These are phyloP conservation scores for Vidua chalybeata DNA, from an alignment of 2,113 vertebrate genomes.

Conservation along the genomic window DNA sequence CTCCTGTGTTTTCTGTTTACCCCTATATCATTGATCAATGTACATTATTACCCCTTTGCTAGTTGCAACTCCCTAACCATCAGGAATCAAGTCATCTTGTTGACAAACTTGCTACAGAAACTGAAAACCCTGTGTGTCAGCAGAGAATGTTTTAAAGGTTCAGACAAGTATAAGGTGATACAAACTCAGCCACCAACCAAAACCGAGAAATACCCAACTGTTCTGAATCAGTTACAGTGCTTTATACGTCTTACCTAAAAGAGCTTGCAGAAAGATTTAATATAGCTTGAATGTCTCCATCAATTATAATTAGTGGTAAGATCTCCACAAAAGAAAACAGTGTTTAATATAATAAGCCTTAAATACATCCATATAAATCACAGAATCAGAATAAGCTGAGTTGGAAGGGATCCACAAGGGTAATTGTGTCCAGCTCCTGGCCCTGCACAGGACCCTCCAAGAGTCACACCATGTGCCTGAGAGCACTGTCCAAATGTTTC, in stretches of 20 bases:
- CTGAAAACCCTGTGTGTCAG: accelerated
- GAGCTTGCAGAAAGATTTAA: neutral
- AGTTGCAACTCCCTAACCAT: neutral
- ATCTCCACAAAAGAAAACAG: neutral
- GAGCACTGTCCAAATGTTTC: neutral
- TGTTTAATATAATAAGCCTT: neutral
- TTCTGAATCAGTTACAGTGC: neutral
- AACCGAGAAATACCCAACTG: neutral
- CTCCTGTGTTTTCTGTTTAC: neutral
- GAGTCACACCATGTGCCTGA: neutral
- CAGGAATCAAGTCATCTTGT: neutral
- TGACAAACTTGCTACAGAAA: neutral
- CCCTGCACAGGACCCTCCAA: neutral
- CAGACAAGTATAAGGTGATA: neutral
- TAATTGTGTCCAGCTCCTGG: neutral
- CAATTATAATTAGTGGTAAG: neutral
- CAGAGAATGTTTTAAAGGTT: neutral
- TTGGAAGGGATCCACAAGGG: neutral
- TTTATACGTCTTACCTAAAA: neutral
- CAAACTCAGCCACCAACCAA: neutral
- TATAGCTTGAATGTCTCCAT: neutral
- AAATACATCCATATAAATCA: neutral
- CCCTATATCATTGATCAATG: neutral
- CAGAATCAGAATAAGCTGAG: neutral
- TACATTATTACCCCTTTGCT: neutral